Base-by-base conservation (phyloP, 2,113 vertebrate species). In the Periophthalmus modestus region DNA sequence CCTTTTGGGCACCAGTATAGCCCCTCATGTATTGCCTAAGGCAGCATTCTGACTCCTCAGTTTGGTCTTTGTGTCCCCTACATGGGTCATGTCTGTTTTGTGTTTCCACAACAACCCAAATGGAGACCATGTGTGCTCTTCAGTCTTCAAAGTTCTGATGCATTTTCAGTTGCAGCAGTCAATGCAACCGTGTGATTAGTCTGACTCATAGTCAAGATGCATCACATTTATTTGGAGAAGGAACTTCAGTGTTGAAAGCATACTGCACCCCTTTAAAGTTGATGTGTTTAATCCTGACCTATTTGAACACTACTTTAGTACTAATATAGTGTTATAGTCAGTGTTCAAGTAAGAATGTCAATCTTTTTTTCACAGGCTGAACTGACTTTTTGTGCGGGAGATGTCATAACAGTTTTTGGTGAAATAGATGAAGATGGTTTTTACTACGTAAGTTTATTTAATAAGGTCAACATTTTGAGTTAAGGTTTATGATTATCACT, bases 391-490 rank as follows among this genome's bases (percentile, higher is more conserved):
- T 99, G 97, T 92, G 97, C 97, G 0, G 97, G 97, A 55, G 98
- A 99, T 77, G 97, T 99, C 67, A 96, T 99, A 74, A 95, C 91
- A 0, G 97, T 99, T 75, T 97, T 97, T 46, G 97, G 96, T 23
- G 97, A 99, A 87, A 98, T 99, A 1, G 98, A 99, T 73, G 98
- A 99, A 93, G 98, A 99, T 74, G 98, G 98, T 12, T 99, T 99
- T 95, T 97, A 99, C 76, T 99, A 98, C 2, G 98, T 98, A 85
- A 98, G 98, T 96, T 77, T 2, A 0, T 13, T 24, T 10, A 9
- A n/a, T 36, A 36, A 19, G 34, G 3, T 21, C 9, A 7, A 59
- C 48, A 52, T 52, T 52, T 52, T 18, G 48, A 28, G 28, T 28
- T 28, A 28, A 3, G 28, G 28, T 28, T 28, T 28, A 28, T 1